Base-by-base conservation (phyloP, 1,140 invertebrate genomes). In the Drosophila funebris region DNA sequence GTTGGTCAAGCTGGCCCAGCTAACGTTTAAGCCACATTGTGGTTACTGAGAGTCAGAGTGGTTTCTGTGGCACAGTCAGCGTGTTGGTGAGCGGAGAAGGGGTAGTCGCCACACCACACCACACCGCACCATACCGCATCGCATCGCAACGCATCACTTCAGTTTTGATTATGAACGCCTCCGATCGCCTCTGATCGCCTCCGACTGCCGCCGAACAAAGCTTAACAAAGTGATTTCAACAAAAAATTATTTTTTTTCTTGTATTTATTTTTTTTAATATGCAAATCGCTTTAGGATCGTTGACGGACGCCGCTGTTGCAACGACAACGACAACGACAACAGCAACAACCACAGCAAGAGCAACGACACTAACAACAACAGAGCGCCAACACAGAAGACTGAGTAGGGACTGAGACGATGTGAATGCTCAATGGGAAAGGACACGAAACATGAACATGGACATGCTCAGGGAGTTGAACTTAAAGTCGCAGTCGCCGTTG, bases 111-210 rank as follows among this genome's bases (percentile, higher is more conserved):
- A 52, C 11, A 36, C 13, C 24, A 7, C 27, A 20, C 2, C 39
- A 29, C 24, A 37, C 11, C 36, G 13, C 20, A 9, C n/a, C 43
- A n/a, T 11, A 46, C 20, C 41, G 41, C 41, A 46, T 22, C 52
- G 50, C 53, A 62, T 29, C 41, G 60, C 72, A 63, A 18, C 64
- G 80, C 79, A 78, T 71, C 80, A 83, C 80, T 84, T 84, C 80
- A 84, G 77, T 80, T 84, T 83, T 79, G 81, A 85, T 84, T 84
- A 84, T 84, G 76, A 85, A 85, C 76, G 81, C 76, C 74, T 62
- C 70, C 64, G 62, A 78, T 60, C 73, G 80, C 76, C 80, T 82
- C 78, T 74, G 80, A 83, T 75, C 77, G 61, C 79, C 79, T 62
- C 70, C 70, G 62, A 78, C 53, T 80, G 78, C 78, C 63, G 75